Base-by-base conservation (phyloP, 2,113 vertebrate genomes). In the Hyaena hyaena region DNA sequence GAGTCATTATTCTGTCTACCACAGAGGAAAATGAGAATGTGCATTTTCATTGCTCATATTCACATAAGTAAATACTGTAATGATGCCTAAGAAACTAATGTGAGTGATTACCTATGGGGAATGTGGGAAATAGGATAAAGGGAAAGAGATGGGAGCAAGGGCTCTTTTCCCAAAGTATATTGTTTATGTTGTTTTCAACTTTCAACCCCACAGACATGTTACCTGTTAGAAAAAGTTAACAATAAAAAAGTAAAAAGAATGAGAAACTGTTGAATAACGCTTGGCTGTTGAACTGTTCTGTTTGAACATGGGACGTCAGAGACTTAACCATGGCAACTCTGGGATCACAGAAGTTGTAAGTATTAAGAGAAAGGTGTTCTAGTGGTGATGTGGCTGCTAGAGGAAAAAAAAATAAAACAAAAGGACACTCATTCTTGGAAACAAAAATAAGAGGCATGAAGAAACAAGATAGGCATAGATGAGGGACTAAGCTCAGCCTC, bases 131-230 rank as follows among this genome's bases (percentile, higher is more conserved):
- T 5, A 1, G 17, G 21, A 26, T 31, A 33, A 66, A 14, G 17
- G 15, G 39, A 43, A 77, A 85, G 14, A 85, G 23, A 63, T 15
- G 4, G 33, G 19, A 83, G 65, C 19, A 65, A 80, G 39, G 35
- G 33, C 39, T 63, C 68, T 43, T 53, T 93, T 48, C 21, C 48
- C 55, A 85, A 68, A 90, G n/a, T 43, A 69, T n/a, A 58, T 7
- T 33, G 74, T 95, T 48, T 81, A 33, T 65, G 43, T 50, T 45
- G 15, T 68, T 93, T 92, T 82, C 55, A 93, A 33, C 31, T 96
- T 81, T 88, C 19, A 48, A 7, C 10, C 65, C 81, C 33, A 9
- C 23, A 69, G n/a, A 71, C 61, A 45, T 31, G 79, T 66, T 31
- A 66, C 17, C 61, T 24, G 33, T 73, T 26, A 66, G 0, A 79